These are phyloP conservation scores for Alloscopus bannaensis DNA, from an alignment of 2,888 invertebrate genomes.

Conservation along the genomic window DNA sequence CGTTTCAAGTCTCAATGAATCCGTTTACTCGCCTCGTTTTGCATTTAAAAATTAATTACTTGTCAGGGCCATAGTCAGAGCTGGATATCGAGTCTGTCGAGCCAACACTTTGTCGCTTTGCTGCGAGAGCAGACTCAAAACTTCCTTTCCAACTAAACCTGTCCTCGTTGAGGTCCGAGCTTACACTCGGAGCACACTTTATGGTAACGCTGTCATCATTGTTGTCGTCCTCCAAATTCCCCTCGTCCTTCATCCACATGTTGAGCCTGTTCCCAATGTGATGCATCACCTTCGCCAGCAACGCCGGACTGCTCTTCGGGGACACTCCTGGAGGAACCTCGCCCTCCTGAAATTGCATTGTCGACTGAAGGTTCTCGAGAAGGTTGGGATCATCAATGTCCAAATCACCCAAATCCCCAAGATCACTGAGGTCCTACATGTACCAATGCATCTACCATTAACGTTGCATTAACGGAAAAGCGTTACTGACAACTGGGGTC, in stretches of 20 bases:
- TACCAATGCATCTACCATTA: too few species aligned
- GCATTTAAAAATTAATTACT: conserved; percentile 40
- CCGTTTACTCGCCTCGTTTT: not conserved
- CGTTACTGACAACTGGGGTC: too few species aligned
- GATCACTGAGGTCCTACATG: conserved; percentile 67
- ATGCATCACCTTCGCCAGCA: conserved; percentile 93
- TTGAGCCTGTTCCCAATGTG: conserved; percentile 92
- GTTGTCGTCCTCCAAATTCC: conserved; percentile 66
- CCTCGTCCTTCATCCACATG: conserved; percentile 91
- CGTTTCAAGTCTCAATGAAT: not conserved
- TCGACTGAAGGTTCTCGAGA: conserved; percentile 67
- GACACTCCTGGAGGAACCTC: conserved; percentile 51
- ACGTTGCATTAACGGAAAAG: too few species aligned
- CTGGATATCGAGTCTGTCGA: conserved; percentile 73
- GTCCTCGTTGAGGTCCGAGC: conserved; percentile 79
- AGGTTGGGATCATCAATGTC: conserved; percentile 66
- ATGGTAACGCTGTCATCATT: conserved; percentile 71
- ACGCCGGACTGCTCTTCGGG: conserved; percentile 85
- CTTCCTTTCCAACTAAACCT: conserved; percentile 94
- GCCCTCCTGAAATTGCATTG: conserved; percentile 61
- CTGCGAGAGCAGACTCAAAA: conserved; percentile 93
- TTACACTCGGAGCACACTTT: conserved; percentile 72
- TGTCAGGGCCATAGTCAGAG: conserved; percentile 70
- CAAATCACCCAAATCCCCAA: conserved; percentile 70
- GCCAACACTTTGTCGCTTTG: conserved; percentile 78